phyloP scores from a whole-genome alignment of 2,888 invertebrate species.

The Notodonta dromedarius region DNA sequence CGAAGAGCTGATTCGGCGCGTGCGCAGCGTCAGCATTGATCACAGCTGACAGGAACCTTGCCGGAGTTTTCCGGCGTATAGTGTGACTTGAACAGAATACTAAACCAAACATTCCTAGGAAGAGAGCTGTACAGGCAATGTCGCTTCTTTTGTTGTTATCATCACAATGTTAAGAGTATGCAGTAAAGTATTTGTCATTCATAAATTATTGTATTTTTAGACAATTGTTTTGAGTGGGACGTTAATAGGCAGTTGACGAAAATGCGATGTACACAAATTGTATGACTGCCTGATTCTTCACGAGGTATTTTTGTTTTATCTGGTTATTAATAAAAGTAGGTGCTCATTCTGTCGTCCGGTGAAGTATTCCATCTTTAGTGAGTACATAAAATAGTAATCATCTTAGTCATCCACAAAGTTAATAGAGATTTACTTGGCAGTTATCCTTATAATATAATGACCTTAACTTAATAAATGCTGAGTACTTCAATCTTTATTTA shows the following conservation, averaged over 20 bases:
- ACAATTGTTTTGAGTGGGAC: constrained; percentile 10
- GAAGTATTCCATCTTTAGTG: too few relatives aligned
- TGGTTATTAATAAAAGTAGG: too few relatives aligned
- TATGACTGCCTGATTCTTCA: neutral
- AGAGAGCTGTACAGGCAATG: constrained; percentile 16
- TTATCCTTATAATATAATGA: too few relatives aligned
- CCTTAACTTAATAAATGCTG: too few relatives aligned
- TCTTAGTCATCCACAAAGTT: too few relatives aligned
- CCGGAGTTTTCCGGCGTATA: constrained; percentile 71
- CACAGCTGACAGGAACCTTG: constrained; percentile 78
- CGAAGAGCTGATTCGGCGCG: constrained; percentile 72
- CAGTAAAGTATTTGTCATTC: constrained; percentile 2
- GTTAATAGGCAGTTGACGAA: neutral
- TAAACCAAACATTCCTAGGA: constrained; percentile 30
- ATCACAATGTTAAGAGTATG: constrained; percentile 8
- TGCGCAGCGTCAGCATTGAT: constrained; percentile 70
- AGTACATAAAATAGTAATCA: too few relatives aligned
- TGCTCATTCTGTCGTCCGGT: too few relatives aligned
- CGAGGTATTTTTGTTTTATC: too few relatives aligned
- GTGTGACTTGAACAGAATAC: constrained; percentile 38
- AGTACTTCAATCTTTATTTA: too few relatives aligned
- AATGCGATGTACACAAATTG: neutral
- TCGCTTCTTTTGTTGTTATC: constrained; percentile 17
- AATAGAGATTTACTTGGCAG: too few relatives aligned
- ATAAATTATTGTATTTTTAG: constrained; percentile 11